Conservation (phyloP, 2,888 invertebrate species). For the Cyclophora punctaria region DNA sequence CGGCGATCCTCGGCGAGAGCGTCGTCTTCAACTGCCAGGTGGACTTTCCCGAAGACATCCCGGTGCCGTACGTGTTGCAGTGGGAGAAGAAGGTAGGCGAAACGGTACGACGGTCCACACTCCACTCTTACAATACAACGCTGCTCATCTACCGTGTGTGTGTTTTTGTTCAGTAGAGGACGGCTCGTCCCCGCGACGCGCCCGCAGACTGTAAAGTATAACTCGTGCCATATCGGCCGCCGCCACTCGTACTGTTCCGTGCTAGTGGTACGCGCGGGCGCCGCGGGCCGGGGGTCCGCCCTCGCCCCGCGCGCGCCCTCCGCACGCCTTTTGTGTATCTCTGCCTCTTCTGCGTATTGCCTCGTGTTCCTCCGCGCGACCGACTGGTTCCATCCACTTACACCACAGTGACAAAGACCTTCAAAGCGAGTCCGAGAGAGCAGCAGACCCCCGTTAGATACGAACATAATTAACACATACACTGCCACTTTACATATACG, state of each 20-base stretch:
- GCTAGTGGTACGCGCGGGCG: slow-evolving; percentile 58
- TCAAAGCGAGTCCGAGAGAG: slow-evolving; percentile 75
- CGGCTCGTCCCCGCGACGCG: slow-evolving; percentile 69
- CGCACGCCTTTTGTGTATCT: slow-evolving; percentile 62
- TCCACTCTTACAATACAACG: slow-evolving; percentile 74
- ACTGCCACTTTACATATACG: slow-evolving; percentile 65
- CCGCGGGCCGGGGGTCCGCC: slow-evolving; percentile 56
- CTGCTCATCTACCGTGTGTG: slow-evolving; percentile 73
- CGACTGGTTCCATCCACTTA: slow-evolving; percentile 43
- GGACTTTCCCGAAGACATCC: slow-evolving; percentile 96
- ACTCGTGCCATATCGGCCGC: slow-evolving; percentile 54
- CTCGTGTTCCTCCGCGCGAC: slow-evolving; percentile 56
- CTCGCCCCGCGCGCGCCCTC: slow-evolving; percentile 55
- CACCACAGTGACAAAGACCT: slow-evolving; percentile 75
- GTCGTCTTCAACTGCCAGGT: slow-evolving; percentile 99
- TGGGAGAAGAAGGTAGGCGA: slow-evolving; percentile 99
- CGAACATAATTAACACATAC: slow-evolving; percentile 58
- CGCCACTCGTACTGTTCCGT: slow-evolving; percentile 52
- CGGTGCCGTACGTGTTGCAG: slow-evolving; percentile 97
- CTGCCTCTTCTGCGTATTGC: slow-evolving; percentile 65
- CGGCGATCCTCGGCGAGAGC: slow-evolving; percentile 96
- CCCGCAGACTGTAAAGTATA: slow-evolving; percentile 69
- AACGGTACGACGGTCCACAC: slow-evolving; percentile 88
- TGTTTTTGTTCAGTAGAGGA: slow-evolving; percentile 75
- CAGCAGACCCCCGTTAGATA: slow-evolving; percentile 74